Percentiles rank a stretch among this genome's conserved stretches.
These are phyloP conservation scores for Mythimna impura DNA, from an alignment of 2,888 invertebrate species.

Conservation along the genomic window DNA sequence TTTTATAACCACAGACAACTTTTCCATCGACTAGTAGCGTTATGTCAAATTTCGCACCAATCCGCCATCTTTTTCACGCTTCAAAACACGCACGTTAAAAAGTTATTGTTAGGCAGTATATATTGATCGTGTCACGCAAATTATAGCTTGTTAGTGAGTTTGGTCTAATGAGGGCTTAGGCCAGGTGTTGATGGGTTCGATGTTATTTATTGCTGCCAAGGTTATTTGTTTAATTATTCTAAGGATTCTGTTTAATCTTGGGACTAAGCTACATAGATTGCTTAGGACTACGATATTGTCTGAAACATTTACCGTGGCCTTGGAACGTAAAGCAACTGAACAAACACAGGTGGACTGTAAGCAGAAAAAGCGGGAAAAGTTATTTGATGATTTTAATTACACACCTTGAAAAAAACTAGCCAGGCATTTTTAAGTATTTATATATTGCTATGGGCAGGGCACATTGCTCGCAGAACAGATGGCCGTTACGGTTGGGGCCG, in stretches of 20 bases:
- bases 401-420: too few relatives aligned
- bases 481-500: too few relatives aligned
- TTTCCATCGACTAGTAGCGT: constrained; percentile 47
- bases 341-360: too few relatives aligned
- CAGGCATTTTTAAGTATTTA: too few relatives aligned
- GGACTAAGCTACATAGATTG: too few relatives aligned
- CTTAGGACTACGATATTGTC: too few relatives aligned
- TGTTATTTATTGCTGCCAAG: constrained; percentile 51
- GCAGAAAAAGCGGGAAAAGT: too few relatives aligned
- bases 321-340: too few relatives aligned
- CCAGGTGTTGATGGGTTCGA: constrained; percentile 23
- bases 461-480: too few relatives aligned
- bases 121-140: constrained; percentile 47
- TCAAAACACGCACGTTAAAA: constrained; percentile 40
- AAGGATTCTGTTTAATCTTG: background rate
- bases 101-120: constrained; percentile 33
- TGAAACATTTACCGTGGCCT: too few relatives aligned
- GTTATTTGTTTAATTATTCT: constrained; percentile 12
- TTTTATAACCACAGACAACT: constrained; percentile 36
- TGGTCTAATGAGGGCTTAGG: constrained; percentile 53
- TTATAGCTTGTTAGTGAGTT: constrained; percentile 46
- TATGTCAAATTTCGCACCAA: constrained; percentile 59
- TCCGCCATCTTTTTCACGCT: constrained; percentile 54
- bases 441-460: too few relatives aligned
- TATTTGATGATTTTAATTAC: too few relatives aligned